phyloP scores from a whole-genome alignment of 2,113 vertebrate species.

The Psammodynastes pulverulentus region DNA sequence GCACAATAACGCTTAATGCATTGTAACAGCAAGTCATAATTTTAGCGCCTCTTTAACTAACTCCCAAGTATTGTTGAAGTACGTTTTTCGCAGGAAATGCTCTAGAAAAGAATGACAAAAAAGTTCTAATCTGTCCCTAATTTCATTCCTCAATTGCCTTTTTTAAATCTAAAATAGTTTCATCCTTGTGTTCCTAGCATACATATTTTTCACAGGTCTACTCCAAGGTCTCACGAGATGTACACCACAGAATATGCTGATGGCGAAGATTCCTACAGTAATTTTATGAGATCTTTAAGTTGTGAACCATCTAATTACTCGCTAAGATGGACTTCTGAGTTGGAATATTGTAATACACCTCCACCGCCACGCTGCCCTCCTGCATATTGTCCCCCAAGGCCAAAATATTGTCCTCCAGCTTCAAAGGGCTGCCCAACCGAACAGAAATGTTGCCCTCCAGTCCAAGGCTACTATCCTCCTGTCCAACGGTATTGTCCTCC shows the following conservation, averaged over 20 bases:
- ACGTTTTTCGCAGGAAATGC: background rate
- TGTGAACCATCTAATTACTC: background rate
- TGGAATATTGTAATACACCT: background rate
- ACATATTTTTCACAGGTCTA: background rate
- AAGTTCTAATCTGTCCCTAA: background rate
- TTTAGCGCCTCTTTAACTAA: background rate
- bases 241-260: too few species aligned
- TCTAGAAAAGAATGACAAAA: background rate
- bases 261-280: background rate
- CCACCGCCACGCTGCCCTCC: background rate
- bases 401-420: background rate
- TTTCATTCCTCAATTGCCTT: background rate
- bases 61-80: background rate
- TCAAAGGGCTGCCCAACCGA: background rate
- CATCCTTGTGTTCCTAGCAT: background rate
- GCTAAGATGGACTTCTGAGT: too few species aligned
- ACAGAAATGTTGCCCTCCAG: background rate
- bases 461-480: background rate
- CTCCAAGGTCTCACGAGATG: background rate
- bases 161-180: too few species aligned
- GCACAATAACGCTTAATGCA: background rate
- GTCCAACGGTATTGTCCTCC: background rate
- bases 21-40: background rate
- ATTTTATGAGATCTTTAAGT: background rate
- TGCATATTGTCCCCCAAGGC: background rate